Percentiles rank a stretch among this genome's conserved stretches.
Evolutionary conservation across 2,797 vertebrate genomes (phyloP).

Genomic region (Coccyzus lansbergi): DNA sequence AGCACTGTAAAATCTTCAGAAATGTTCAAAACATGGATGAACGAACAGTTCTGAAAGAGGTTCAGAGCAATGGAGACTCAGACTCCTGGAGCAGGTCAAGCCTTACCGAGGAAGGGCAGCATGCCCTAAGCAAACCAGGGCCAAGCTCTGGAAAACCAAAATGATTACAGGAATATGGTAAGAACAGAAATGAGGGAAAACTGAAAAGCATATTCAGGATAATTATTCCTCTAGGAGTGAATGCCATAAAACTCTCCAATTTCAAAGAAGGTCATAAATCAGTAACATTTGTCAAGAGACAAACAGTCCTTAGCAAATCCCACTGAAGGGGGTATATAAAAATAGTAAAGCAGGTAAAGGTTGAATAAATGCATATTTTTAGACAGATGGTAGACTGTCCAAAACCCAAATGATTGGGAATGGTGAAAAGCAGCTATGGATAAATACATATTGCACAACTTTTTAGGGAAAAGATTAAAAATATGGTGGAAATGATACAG

Average conservation of each 20-base stretch:
- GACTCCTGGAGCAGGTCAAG: background rate
- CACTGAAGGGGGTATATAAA: background rate
- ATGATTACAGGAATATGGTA: background rate
- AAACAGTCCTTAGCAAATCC: background rate
- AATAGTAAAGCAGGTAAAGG: background rate
- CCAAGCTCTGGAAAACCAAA: background rate
- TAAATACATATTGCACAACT: background rate
- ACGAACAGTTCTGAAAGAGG: background rate
- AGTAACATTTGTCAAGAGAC: background rate
- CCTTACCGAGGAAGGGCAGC: background rate
- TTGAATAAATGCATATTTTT: accelerated
- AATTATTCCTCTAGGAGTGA: background rate
- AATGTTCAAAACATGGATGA: background rate
- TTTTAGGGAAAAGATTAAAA: background rate
- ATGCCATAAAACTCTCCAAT: background rate
- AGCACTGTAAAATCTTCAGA: background rate
- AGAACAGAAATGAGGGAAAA: background rate
- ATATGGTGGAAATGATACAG: accelerated
- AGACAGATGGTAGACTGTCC: background rate
- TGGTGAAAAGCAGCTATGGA: background rate
- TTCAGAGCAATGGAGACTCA: background rate
- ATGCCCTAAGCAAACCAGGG: background rate
- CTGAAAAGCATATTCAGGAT: background rate
- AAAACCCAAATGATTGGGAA: background rate
- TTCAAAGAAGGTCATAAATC: background rate